Base-by-base conservation (phyloP, 2,888 invertebrate genomes). In the Campoplex nolae region DNA sequence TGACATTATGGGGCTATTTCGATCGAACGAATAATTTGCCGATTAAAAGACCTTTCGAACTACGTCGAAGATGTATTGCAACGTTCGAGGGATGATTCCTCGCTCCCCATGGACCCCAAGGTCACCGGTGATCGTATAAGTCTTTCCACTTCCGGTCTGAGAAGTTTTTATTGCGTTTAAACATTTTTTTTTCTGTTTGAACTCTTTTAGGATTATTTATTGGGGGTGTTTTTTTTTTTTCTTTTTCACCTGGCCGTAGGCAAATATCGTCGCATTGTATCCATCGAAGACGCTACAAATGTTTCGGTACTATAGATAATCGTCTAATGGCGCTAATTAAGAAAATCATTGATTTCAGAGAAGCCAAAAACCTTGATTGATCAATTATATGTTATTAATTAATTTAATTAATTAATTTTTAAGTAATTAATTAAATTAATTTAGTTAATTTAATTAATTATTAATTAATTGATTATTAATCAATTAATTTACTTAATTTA, bases 111-210 rank as follows among this genome's bases (percentile, higher is more conserved):
- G 94, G 35, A 92, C 91, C 79, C 92, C 91, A 8, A 94, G 93
- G 23, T 95, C 95, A 13, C 96, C 96, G 6, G 95, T 95, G 88
- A 96, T 95, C 28, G 95, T 94, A 88, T 95, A 95, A 0, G 96
- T 96, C 91, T 96, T 96, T 8, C 95, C 96, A 91, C 95, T 96
- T 58, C 95, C 95, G 18, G 95, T 95, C 95, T 95, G 89, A 89
- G 74, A 32, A 68, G 62, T n/a, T 74, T 74, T 74, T 38, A 38
- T 56, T 23, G 23, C 9, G n/a, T 74, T 73, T 70, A 6, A 38
- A 38, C 3, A 38, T 38, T 65, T n/a, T 23, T 42, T 51, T 42
- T 45, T 68, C 54, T 28, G 65, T 45, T 28, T 70, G 18, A 65
- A 54, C 73, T 74, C 48, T 51, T 23, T 56, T 54, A 38, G 67